Base-by-base conservation (phyloP, 1,140 invertebrate species). In the Araneus ventricosus region DNA sequence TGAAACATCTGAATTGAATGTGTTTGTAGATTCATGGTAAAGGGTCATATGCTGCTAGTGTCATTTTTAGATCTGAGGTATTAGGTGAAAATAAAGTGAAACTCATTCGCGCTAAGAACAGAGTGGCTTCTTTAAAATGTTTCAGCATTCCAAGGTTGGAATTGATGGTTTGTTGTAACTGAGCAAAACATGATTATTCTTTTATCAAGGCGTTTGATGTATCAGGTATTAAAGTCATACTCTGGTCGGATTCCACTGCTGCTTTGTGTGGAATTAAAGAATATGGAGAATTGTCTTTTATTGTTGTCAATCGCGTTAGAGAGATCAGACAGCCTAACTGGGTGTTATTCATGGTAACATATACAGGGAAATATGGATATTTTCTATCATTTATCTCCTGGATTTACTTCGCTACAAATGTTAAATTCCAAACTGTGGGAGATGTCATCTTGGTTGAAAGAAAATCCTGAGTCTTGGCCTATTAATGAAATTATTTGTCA, bases 241-340 rank as follows among this genome's bases (percentile, higher is more conserved):
- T 67, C 75, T 86, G 93, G n/a, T n/a, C n/a, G n/a, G n/a, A n/a
- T n/a, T n/a, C n/a, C n/a, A n/a, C n/a, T n/a, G n/a, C n/a, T n/a
- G 85, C 70, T 24, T 20, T 88, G 10, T 79, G 82, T 45, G 90
- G 88, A 79, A 91, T 93, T 20, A 91, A 92, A 84, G 39, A 67
- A 52, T 20, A 67, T 37, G 75, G 52, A 41, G 52, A 90, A 30
- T 87, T 63, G 61, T 67, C 80, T 2, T 27, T 67, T 37, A 91
- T 85, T 75, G 80, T 91, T 7, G 3, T 6, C n/a, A 93, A 91
- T 45, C 17, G 27, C 14, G 63, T 94, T 30, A 85, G 52, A 45
- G 80, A 86, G 41, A 82, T 82, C 30, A 24, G 41, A 27, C 4
- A 57, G 14, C n/a, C 45, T 92, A 24, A 93, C 93, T 7, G 5